Evolutionary conservation across 2,113 vertebrate species (phyloP).

Genomic region (Gymnocephalus cernua): DNA sequence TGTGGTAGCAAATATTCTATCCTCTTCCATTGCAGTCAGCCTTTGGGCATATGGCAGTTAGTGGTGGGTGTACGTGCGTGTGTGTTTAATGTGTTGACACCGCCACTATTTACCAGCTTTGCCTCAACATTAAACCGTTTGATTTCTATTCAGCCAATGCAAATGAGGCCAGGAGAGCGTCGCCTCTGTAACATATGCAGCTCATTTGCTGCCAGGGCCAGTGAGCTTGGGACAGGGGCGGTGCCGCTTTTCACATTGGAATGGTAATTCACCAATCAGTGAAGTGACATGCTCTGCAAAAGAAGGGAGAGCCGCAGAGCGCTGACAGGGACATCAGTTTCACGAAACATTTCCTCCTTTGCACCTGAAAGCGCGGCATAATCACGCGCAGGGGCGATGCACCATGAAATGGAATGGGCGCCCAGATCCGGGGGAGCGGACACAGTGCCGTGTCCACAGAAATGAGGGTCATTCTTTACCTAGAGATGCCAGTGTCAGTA

Average conservation of each 20-base stretch:
- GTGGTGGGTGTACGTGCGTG: conserved; percentile 46
- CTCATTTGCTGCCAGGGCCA: conserved; percentile 84
- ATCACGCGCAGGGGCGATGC: conserved; percentile 88
- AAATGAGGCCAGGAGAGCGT: conserved; percentile 85
- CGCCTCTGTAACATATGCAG: conserved; percentile 88
- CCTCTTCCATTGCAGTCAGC: conserved; percentile 44
- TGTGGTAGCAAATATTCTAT: conserved; percentile 25
- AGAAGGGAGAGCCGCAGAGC: conserved; percentile 83
- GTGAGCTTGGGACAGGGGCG: conserved; percentile 62
- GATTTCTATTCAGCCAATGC: conserved; percentile 88
- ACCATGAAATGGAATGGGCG: conserved; percentile 91
- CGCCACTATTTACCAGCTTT: conserved; percentile 82
- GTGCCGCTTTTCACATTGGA: conserved; percentile 81
- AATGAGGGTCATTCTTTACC: conserved; percentile 88
- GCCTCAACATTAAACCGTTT: conserved; percentile 80
- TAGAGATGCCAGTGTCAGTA: conserved; percentile 71
- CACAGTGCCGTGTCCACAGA: conserved; percentile 86
- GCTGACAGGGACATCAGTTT: conserved; percentile 95
- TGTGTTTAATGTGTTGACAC: conserved; percentile 75
- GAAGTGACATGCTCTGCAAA: conserved; percentile 87
- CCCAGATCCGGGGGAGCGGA: conserved; percentile 86
- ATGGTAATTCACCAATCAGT: conserved; percentile 93
- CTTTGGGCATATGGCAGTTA: conserved; percentile 80
- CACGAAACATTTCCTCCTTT: conserved; percentile 90
- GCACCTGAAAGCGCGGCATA: conserved; percentile 91